These are phyloP conservation scores for Siniperca undulata DNA, from an alignment of 2,797 vertebrate genomes.

Conservation along the genomic window DNA sequence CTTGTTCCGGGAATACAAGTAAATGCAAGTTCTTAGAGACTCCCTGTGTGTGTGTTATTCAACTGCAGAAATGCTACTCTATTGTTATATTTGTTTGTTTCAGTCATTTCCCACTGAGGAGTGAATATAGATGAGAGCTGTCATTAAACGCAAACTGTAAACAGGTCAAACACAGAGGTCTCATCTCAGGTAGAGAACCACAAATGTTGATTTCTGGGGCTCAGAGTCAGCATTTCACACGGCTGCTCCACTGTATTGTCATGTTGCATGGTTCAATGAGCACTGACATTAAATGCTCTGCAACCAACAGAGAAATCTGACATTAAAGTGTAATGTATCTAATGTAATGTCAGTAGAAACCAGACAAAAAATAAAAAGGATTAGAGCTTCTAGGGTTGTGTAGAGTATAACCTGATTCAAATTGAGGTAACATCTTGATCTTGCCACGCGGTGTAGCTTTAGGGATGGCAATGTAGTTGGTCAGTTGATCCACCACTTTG, in stretches of 20 bases:
- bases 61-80: slow-evolving; percentile 7
- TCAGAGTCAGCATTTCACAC: slow-evolving; percentile 8
- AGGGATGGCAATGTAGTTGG: no score
- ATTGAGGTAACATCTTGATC: no score
- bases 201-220: neutral
- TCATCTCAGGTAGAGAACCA: neutral
- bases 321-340: neutral
- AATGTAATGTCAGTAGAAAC: no score
- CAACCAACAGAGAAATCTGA: neutral
- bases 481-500: neutral
- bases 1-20: slow-evolving; percentile 4
- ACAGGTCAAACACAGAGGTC: neutral
- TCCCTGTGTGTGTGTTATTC: neutral
- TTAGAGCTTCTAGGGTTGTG: neutral
- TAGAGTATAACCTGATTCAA: neutral
- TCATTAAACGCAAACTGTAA: neutral
- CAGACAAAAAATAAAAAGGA: no score
- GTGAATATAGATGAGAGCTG: neutral
- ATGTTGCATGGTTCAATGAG: neutral
- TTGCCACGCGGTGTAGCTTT: no score
- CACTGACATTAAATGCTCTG: neutral
- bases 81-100: slow-evolving; percentile 10
- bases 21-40: neutral
- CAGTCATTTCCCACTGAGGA: neutral
- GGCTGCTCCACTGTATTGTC: neutral